Conservation (phyloP, 2,888 invertebrate genomes). For the Drosophila mimica region DNA sequence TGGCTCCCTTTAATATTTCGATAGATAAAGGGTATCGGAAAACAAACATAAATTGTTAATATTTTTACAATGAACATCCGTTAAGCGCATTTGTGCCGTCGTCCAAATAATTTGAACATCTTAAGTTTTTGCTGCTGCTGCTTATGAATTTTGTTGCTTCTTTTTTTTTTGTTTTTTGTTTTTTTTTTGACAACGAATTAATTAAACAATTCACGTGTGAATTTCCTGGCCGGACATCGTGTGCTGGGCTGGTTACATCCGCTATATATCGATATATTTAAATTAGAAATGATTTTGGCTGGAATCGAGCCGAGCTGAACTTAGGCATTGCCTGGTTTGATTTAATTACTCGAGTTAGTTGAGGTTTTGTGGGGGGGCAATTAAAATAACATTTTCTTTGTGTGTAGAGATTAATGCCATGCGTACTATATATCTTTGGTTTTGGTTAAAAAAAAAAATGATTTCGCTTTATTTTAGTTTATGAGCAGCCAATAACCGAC, state of each 20-base stretch:
- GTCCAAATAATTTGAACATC: constrained; percentile 3
- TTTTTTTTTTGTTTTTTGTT: constrained; percentile 5
- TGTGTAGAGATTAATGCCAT: constrained; percentile 12
- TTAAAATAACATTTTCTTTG: neutral
- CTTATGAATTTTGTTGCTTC: constrained; percentile 29
- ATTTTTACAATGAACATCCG: constrained; percentile 51
- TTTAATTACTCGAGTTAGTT: constrained; percentile 10
- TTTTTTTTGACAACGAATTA: constrained; percentile 61
- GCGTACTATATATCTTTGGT: constrained; percentile 34
- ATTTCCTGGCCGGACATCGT: constrained; percentile 74
- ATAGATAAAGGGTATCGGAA: neutral
- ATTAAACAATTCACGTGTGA: constrained; percentile 83
- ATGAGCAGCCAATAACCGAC: constrained; percentile 77
- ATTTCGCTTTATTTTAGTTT: constrained; percentile 77
- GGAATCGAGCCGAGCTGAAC: constrained; percentile 1
- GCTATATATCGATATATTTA: constrained; percentile 40
- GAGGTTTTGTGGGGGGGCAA: constrained; percentile 2
- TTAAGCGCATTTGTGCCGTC: constrained; percentile 47
- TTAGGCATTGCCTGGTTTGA: neutral
- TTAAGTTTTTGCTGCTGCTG: neutral
- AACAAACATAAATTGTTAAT: constrained; percentile 20
- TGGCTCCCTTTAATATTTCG: too few species aligned
- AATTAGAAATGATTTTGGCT: constrained; percentile 24
- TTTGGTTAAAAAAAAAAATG: constrained; percentile 26
- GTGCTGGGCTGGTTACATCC: constrained; percentile 42